Conservation (phyloP, 2,888 invertebrate genomes). For the Tetranychus piercei region DNA sequence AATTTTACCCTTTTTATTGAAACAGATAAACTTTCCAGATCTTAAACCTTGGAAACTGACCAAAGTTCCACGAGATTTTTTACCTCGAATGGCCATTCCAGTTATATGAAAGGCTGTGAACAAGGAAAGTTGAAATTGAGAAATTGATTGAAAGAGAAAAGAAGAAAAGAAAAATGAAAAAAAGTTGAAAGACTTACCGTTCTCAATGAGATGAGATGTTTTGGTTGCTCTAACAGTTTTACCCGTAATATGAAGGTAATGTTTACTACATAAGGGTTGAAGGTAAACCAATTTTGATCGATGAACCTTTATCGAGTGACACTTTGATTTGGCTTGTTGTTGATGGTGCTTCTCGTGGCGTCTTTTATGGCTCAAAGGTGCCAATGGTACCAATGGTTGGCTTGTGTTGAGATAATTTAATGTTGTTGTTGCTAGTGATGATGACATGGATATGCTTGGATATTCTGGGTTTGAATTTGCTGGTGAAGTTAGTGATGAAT, state of each 20-base stretch:
- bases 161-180: too few relatives aligned
- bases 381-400: too few relatives aligned
- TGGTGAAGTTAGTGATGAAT: too few relatives aligned
- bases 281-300: background rate
- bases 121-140: background rate
- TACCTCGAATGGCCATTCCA: background rate
- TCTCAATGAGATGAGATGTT: background rate
- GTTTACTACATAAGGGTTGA: background rate
- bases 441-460: too few relatives aligned
- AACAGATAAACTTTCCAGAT: background rate
- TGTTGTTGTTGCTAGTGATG: too few relatives aligned
- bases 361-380: background rate
- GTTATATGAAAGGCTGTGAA: background rate
- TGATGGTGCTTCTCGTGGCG: background rate
- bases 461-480: too few relatives aligned
- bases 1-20: background rate
- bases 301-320: background rate
- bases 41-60: background rate
- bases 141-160: too few relatives aligned
- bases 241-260: background rate
- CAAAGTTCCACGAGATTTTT: background rate
- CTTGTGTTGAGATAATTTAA: too few relatives aligned
- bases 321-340: background rate
- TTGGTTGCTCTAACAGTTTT: background rate
- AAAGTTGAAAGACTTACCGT: background rate